Evolutionary conservation across 2,797 vertebrate species (phyloP), one percentile per base, ranked within the genome.

Genomic region (Sebastes minor): DNA sequence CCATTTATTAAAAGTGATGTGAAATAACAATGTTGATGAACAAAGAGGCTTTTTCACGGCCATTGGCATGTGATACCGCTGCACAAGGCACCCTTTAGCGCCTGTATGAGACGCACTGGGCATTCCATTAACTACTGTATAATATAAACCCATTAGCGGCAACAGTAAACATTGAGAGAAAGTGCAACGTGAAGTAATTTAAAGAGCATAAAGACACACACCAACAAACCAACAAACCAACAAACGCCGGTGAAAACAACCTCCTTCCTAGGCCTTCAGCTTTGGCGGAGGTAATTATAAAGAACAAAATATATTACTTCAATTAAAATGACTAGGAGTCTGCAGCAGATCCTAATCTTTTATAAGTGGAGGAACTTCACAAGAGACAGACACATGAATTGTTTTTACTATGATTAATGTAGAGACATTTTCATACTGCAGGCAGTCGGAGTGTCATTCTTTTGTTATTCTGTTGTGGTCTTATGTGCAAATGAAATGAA

Each of bases 401-500:
- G 28, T 38, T 62, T 55, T 38, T 70, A 3, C 16, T 2, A 16
- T 8, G 55, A 67, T 53, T 14, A 5, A 68, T 59, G 30, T 25
- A 18, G 63, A 35, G 49, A 30, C 56, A 25, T 42, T 67, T 32
- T 73, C 18, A 13, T 16, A 27, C 77, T 62, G 33, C 56, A 68
- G 76, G 71, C 73, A n/a, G 25, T 59, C 13, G 42, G 33, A 61
- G 33, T 23, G 53, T 35, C 23, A 5, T 52, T 23, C 33, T 56
- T 59, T 82, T 65, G 66, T 81, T 49, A 28, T 78, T 75, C 63
- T 82, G 62, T 75, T 78, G 62, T 78, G 74, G 60, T 56, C 35
- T 83, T 68, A 60, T 71, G 85, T 87, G 71, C 85, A 71, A 71
- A 87, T 74, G 56, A 74, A 76, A 78, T 78, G 72, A 78, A 76